Evolutionary conservation across 2,113 vertebrate genomes (phyloP), one percentile per base, ranked within the genome.

Genomic region (Apteryx owenii): DNA sequence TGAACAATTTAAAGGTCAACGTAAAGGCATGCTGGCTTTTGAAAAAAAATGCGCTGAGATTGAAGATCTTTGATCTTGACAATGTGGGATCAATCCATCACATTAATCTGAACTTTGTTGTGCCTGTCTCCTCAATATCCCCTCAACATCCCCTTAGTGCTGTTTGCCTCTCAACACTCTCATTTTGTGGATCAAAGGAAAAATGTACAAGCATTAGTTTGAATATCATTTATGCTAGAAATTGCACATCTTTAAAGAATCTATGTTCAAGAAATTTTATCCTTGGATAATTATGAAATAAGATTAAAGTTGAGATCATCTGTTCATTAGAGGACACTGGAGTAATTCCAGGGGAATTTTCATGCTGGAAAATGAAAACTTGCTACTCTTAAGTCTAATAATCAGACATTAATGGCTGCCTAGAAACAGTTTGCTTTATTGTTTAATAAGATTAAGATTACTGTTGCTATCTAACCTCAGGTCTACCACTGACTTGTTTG

Each of bases 321-420:
- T 88, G 51, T 86, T 95, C 78, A 15, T 83, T 83, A 93, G 66
- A 93, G 70, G 85, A 90, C 68, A 85, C 79, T 85, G 94, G 91
- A 94, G 60, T 60, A 81, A 88, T 91, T 95, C 91, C 93, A 93
- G 91, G 91, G 91, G 81, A 95, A 96, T 85, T 97, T 89, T 94
- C 81, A 64, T 85, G 95, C 76, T 93, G 68, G 68, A 96, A 93
- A 94, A 90, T 91, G 62, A 95, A 73, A 95, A 94, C 83, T 88
- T 69, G 73, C 76, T 93, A 31, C 62, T 92, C 81, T 88, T 91
- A 81, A 83, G 73, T 51, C 36, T 91, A 85, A 81, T 79, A 85
- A 85, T 46, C 66, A 92, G 46, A 36, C 51, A 36, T 87, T 84
- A 92, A 79, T 79, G 86, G 65, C 81, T 90, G 75, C 72, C 54